These are phyloP conservation scores for Eospalax fontanierii DNA, from an alignment of 2,797 vertebrate species.

Conservation along the genomic window DNA sequence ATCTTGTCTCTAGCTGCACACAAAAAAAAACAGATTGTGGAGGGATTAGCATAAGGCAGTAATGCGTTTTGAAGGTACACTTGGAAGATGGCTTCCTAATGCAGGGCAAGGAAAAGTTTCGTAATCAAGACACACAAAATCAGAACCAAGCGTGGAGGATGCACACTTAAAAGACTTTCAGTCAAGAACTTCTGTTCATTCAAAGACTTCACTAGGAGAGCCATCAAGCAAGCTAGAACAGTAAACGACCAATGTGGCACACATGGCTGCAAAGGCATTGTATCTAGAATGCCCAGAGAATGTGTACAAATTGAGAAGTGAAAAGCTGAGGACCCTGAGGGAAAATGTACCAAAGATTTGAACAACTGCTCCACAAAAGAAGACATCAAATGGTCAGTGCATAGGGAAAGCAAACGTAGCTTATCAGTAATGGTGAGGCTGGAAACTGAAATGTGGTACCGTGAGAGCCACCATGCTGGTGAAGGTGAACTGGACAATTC, in stretches of 20 bases:
- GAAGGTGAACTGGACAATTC: not conserved
- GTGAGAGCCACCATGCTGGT: not conserved
- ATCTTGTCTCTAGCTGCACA: not conserved
- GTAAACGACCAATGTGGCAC: not conserved
- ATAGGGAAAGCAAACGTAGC: not conserved
- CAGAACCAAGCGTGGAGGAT: not conserved
- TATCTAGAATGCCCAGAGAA: conserved; percentile 11
- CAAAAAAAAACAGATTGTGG: not conserved
- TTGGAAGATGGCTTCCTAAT: not conserved
- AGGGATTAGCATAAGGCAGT: not conserved
- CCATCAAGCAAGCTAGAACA: not conserved
- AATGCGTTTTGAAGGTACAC: not conserved
- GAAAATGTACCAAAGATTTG: conserved; percentile 16
- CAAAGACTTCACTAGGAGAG: conserved; percentile 5
- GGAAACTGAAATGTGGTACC: not conserved
- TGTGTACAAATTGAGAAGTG: conserved; percentile 8
- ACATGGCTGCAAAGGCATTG: not conserved
- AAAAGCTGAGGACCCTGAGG: not conserved
- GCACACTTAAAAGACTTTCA: not conserved
- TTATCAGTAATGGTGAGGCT: not conserved
- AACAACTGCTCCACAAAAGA: conserved; percentile 49
- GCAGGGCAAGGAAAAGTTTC: conserved; percentile 9
- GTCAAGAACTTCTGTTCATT: conserved; percentile 32
- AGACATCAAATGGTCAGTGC: not conserved
- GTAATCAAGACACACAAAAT: not conserved